Conservation (phyloP, 2,797 vertebrate genomes). For the Tinamus major region DNA sequence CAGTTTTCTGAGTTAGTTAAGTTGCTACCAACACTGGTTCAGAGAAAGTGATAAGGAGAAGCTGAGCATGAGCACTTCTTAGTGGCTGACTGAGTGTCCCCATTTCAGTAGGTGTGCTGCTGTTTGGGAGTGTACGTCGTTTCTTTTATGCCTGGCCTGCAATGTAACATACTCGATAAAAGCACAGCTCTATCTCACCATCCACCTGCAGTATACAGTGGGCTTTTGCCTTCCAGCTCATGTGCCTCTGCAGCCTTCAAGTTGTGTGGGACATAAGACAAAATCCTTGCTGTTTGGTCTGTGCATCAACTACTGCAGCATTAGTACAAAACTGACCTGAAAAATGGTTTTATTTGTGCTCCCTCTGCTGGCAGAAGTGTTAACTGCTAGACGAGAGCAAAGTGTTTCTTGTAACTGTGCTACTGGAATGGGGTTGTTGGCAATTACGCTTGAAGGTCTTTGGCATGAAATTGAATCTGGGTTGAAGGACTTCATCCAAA, state of each 20-base stretch:
- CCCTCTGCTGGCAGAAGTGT: slow-evolving; percentile 36
- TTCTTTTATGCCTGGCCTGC: neutral
- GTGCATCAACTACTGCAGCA: neutral
- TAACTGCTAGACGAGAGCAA: neutral
- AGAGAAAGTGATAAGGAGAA: neutral
- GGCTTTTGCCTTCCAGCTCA: neutral
- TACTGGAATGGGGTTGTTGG: neutral
- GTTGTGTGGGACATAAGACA: neutral
- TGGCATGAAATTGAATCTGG: neutral
- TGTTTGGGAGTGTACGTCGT: neutral
- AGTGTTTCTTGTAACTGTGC: neutral
- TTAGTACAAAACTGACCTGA: neutral
- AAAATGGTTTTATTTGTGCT: slow-evolving; percentile 18
- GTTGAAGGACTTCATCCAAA: neutral
- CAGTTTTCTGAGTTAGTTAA: slow-evolving; percentile 40
- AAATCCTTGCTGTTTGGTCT: neutral
- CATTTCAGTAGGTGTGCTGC: neutral
- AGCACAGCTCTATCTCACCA: neutral
- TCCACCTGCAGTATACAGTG: neutral
- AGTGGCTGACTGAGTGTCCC: neutral
- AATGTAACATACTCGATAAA: fast-evolving
- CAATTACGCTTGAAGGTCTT: neutral
- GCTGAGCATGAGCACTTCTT: neutral
- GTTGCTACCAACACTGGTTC: neutral
- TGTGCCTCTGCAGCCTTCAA: neutral